Percentiles rank a stretch among this genome's conserved stretches.
Evolutionary conservation across 2,113 vertebrate species (phyloP).

Genomic region (Chaetorhynchus papuensis): DNA sequence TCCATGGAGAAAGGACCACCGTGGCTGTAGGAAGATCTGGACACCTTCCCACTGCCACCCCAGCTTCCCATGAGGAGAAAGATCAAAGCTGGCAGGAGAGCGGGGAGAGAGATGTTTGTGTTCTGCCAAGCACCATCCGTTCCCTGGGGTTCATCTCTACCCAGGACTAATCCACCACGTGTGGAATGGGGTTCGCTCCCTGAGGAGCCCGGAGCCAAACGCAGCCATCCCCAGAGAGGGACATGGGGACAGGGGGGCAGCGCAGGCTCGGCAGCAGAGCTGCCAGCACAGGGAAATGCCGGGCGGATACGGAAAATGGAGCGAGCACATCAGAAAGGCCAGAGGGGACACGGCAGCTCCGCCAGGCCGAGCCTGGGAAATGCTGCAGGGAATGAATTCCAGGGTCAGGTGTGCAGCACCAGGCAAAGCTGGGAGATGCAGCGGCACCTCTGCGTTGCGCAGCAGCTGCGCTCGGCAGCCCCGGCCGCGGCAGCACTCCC

Average conservation of each 20-base stretch:
- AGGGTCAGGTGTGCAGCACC: rapidly evolving
- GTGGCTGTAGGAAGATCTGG: background rate
- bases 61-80: background rate
- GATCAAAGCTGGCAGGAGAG: background rate
- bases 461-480: background rate
- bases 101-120: too few relatives aligned
- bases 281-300: background rate
- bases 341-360: rapidly evolving
- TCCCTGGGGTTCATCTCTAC: background rate
- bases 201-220: background rate
- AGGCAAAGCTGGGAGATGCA: background rate
- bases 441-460: rapidly evolving
- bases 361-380: background rate
- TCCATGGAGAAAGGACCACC: background rate
- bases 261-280: background rate
- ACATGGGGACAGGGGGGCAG: background rate
- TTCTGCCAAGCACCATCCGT: rapidly evolving
- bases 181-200: background rate
- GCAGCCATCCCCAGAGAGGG: background rate
- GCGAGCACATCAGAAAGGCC: background rate
- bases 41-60: background rate
- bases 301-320: rapidly evolving
- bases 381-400: background rate
- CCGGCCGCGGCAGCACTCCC: background rate
- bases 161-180: rapidly evolving